Percentiles rank a stretch among this genome's conserved stretches.
These are phyloP conservation scores for Cairina moschata DNA, from an alignment of 2,113 vertebrate species.

Conservation along the genomic window DNA sequence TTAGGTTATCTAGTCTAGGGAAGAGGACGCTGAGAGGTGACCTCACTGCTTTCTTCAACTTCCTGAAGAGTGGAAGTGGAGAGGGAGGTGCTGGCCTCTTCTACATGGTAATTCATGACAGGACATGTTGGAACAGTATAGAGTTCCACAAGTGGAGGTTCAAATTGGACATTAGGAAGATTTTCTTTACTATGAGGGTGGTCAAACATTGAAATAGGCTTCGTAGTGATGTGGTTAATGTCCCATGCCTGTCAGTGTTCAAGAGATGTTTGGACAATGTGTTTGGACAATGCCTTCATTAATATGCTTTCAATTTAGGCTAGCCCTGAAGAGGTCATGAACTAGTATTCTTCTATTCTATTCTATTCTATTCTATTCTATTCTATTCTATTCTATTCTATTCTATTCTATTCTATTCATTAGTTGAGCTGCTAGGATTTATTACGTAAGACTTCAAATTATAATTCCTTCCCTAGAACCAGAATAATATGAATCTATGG, in stretches of 20 bases:
- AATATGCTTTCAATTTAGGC: not conserved
- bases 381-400: too few species aligned
- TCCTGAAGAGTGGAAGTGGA: not conserved
- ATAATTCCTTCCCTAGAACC: not conserved
- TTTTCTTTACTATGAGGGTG: not conserved
- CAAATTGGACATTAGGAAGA: not conserved
- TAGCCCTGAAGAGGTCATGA: not conserved
- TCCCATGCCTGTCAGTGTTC: not conserved
- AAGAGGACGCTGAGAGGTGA: not conserved
- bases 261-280: not conserved
- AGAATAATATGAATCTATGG: not conserved
- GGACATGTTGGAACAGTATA: not conserved
- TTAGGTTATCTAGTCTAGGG: not conserved
- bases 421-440: not conserved
- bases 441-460: not conserved
- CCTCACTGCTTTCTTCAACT: not conserved
- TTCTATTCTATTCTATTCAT: not conserved
- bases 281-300: not conserved
- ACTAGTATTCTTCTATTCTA: not conserved
- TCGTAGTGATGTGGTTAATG: not conserved
- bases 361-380: too few species aligned
- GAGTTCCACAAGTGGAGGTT: not conserved
- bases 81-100: not conserved
- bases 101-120: not conserved
- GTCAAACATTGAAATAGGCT: not conserved